These are phyloP conservation scores for Plutomurus gul DNA, from an alignment of 1,140 invertebrate species.

Conservation along the genomic window DNA sequence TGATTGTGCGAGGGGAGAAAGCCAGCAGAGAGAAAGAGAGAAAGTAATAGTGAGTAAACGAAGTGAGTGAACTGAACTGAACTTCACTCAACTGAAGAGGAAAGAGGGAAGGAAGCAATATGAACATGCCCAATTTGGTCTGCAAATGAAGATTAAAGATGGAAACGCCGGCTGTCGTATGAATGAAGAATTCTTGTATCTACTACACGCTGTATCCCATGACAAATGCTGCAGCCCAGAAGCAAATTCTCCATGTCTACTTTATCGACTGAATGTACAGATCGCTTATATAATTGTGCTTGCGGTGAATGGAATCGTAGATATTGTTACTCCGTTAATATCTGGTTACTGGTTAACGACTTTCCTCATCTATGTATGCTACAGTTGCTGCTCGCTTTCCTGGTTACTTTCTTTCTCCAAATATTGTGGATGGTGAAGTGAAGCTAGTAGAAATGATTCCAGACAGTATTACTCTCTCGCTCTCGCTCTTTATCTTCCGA, in stretches of 20 bases:
- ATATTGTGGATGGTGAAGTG: background rate
- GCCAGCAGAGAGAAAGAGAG: background rate
- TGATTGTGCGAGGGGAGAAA: background rate
- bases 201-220: background rate
- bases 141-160: slow-evolving; percentile 36
- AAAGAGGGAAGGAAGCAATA: slow-evolving; percentile 21
- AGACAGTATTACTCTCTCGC: background rate
- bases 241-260: background rate
- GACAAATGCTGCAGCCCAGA: background rate
- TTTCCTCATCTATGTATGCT: no score
- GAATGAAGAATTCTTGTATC: slow-evolving; percentile 25
- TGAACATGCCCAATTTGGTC: slow-evolving; percentile 25
- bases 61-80: slow-evolving; percentile 13
- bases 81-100: background rate
- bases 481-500: background rate
- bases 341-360: background rate
- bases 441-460: background rate
- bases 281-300: no score
- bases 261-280: no score
- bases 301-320: no score
- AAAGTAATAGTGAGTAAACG: slow-evolving; percentile 15
- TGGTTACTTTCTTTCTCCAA: background rate
- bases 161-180: slow-evolving; percentile 13
- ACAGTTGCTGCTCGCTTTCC: no score
- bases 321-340: background rate